Evolutionary conservation across 2,888 invertebrate species (phyloP).

Genomic region (Dexiosoma caninum): DNA sequence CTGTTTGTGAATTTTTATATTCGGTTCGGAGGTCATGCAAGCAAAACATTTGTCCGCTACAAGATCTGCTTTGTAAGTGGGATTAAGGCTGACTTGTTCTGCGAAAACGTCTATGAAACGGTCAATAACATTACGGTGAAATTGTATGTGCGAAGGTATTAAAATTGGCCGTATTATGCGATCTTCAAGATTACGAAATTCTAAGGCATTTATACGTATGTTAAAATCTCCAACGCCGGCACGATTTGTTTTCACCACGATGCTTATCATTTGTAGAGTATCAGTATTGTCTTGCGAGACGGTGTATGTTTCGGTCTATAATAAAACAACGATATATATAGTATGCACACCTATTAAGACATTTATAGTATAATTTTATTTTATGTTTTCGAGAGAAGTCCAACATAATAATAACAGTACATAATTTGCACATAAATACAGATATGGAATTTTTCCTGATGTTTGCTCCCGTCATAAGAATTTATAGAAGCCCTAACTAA

Average conservation of each 20-base stretch:
- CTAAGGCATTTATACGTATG: conserved; percentile 87
- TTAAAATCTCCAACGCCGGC: conserved; percentile 81
- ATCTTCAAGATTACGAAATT: conserved; percentile 87
- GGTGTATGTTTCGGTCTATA: conserved; percentile 83
- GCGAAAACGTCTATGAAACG: conserved; percentile 91
- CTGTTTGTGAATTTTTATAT: conserved; percentile 87
- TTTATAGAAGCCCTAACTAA: too few relatives aligned
- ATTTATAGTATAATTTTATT: background rate
- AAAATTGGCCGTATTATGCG: conserved; percentile 83
- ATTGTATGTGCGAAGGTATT: conserved; percentile 84
- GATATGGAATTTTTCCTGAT: too few relatives aligned
- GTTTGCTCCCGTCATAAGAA: too few relatives aligned
- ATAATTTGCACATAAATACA: too few relatives aligned
- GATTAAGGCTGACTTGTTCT: conserved; percentile 85
- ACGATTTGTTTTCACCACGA: conserved; percentile 84
- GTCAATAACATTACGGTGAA: conserved; percentile 88
- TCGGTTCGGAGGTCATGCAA: conserved; percentile 88
- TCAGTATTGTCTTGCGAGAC: conserved; percentile 84
- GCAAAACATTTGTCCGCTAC: conserved; percentile 91
- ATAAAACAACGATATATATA: conserved; percentile 11
- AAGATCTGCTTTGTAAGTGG: conserved; percentile 82
- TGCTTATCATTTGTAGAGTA: conserved; percentile 89
- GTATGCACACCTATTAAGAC: background rate
- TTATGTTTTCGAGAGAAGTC: background rate
- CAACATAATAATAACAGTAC: too few relatives aligned